Conservation (phyloP, 1,140 invertebrate genomes). For the Drosophila tsacasi region DNA sequence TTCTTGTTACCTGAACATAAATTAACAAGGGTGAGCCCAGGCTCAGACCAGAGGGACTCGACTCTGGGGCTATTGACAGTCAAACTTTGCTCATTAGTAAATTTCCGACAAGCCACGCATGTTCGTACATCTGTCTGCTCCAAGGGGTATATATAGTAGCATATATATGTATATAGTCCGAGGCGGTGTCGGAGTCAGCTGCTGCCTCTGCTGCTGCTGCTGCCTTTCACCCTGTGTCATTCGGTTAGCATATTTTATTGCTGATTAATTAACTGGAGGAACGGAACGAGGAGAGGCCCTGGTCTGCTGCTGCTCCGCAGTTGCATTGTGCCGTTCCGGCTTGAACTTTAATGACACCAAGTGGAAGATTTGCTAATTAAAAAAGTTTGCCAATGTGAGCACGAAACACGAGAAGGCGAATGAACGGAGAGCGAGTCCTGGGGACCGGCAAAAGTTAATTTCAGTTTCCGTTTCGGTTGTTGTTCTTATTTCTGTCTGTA, state of each 20-base stretch:
- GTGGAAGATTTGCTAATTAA: constrained; percentile 74
- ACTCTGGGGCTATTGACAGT: constrained; percentile 42
- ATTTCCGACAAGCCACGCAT: constrained; percentile 65
- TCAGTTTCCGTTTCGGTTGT: not conserved
- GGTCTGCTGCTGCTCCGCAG: constrained; percentile 28
- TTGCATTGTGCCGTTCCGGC: constrained; percentile 49
- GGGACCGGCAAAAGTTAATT: constrained; percentile 23
- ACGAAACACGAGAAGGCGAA: constrained; percentile 22
- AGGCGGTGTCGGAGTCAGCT: constrained; percentile 8
- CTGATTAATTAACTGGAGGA: constrained; percentile 76
- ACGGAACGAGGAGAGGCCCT: constrained; percentile 7
- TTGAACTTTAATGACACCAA: constrained; percentile 62
- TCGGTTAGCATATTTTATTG: constrained; percentile 75
- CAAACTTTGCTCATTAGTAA: constrained; percentile 81
- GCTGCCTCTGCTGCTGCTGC: not conserved
- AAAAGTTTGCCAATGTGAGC: constrained; percentile 62
- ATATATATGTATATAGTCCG: not conserved
- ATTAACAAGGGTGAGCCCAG: constrained; percentile 40
- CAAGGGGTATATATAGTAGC: constrained; percentile 5
- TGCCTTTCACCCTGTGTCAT: constrained; percentile 49
- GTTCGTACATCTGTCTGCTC: constrained; percentile 35
- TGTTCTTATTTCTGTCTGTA: constrained; percentile 13
- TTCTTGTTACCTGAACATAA: constrained; percentile 71
- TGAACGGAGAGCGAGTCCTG: constrained; percentile 3
- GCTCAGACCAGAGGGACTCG: not conserved